Conservation (phyloP, 2,888 invertebrate species). For the Lepetodrilus schrolli region DNA sequence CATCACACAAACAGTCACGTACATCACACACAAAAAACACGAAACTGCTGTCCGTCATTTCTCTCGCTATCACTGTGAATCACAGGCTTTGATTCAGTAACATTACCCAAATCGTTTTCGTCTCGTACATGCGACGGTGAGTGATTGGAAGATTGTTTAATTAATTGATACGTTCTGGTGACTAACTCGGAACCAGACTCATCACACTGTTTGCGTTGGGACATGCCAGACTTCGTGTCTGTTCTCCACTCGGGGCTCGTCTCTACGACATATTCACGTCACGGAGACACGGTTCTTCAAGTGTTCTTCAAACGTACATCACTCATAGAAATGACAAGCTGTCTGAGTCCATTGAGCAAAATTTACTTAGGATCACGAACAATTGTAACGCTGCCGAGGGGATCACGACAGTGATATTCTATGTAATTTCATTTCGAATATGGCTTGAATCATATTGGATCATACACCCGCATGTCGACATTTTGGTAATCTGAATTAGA, state of each 20-base stretch:
- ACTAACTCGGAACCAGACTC: background rate
- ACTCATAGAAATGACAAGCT: background rate
- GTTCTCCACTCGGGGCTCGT: too few relatives aligned
- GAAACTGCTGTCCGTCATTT: background rate
- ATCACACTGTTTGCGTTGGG: background rate
- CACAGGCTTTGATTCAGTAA: slow-evolving; percentile 4
- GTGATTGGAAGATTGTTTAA: background rate
- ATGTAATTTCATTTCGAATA: too few relatives aligned
- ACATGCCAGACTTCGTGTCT: background rate
- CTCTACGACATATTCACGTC: too few relatives aligned
- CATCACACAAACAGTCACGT: background rate
- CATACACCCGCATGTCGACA: too few relatives aligned
- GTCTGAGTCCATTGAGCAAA: background rate
- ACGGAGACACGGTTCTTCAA: too few relatives aligned
- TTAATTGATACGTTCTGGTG: background rate
- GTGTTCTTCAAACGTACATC: background rate
- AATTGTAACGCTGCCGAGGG: too few relatives aligned
- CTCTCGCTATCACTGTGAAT: slow-evolving; percentile 1
- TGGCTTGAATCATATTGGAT: too few relatives aligned
- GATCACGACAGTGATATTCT: too few relatives aligned
- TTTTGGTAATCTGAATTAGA: too few relatives aligned
- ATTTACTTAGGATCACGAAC: background rate
- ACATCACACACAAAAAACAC: background rate
- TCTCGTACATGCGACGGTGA: background rate
- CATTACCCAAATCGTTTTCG: background rate